Evolutionary conservation across 2,797 vertebrate species (phyloP), one percentile per base, ranked within the genome.

Genomic region (Bufotes viridis): DNA sequence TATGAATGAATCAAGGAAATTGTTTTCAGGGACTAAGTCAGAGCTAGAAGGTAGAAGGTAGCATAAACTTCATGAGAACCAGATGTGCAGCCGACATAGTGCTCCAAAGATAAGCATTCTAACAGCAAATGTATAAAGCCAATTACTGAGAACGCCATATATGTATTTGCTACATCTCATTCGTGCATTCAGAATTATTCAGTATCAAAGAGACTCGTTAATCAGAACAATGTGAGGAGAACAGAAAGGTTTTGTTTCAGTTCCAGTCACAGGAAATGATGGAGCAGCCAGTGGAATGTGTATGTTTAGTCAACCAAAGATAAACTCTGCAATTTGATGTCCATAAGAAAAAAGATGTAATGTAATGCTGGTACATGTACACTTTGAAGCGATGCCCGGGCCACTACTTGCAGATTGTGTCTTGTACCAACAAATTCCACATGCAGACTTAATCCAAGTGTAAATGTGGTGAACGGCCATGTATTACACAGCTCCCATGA

Each of bases 181-280:
- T 42, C 75, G 75, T 83, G 63, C 75, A 79, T 85, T 87, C 78
- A 72, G 74, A 79, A 89, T 89, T 63, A 89, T 87, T 79, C 2
- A 55, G 89, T 89, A 90, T 90, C 79, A 91, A 91, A 91, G 89
- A 49, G 81, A 65, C 17, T 85, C 85, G 90, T 89, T 91, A 92
- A 91, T 87, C 78, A 90, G 84, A 91, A 78, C 2, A 88, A 91
- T 3, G 18, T 88, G 90, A 90, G 90, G 90, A 85, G 87, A 92
- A 92, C 87, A 92, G 90, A 92, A 91, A 74, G 84, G 51, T 79
- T 85, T 85, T 91, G 76, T 90, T 91, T 85, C 91, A 88, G 69
- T 75, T 87, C 91, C 90, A 90, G 87, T 91, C 91, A 91, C 79
- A 92, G 90, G 82, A 91, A 92, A 88, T 63, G 49, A 91, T 90